Percentiles rank a stretch among this genome's conserved stretches.
phyloP scores from a whole-genome alignment of 2,888 invertebrate species.

The Metacarcinus magister region DNA sequence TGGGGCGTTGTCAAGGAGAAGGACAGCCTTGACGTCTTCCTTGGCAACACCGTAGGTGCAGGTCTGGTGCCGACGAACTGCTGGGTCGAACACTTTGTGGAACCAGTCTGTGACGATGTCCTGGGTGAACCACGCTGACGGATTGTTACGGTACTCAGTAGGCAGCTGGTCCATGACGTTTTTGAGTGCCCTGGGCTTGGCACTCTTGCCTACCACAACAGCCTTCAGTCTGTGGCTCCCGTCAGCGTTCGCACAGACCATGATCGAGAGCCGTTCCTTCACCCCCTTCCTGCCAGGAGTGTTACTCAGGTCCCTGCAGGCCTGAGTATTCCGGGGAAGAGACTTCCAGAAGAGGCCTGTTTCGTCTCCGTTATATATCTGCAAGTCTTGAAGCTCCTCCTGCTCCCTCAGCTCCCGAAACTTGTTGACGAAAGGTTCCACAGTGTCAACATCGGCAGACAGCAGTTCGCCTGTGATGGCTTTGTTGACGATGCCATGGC shows the following conservation, averaged over 20 bases:
- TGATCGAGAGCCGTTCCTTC: background rate
- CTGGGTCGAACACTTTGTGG: background rate
- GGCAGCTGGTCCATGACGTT: background rate
- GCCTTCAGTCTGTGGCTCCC: slow-evolving; percentile 2
- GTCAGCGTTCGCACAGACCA: background rate
- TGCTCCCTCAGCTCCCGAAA: background rate
- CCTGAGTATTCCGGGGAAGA: background rate
- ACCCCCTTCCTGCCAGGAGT: slow-evolving; percentile 55
- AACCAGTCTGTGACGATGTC: background rate
- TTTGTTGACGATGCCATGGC: slow-evolving; percentile 34
- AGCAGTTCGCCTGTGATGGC: background rate
- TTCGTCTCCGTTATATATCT: slow-evolving; percentile 40
- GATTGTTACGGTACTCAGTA: background rate
- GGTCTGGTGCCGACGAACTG: background rate
- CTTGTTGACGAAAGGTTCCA: slow-evolving; percentile 41
- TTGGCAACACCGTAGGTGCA: background rate
- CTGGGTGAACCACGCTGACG: background rate
- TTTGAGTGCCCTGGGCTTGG: background rate
- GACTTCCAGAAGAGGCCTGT: slow-evolving; percentile 26
- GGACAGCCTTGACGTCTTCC: background rate
- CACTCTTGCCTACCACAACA: slow-evolving; percentile 14
- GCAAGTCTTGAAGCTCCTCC: background rate
- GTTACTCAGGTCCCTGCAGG: background rate
- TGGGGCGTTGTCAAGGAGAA: background rate
- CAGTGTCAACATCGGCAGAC: background rate